Evolutionary conservation across 2,113 vertebrate genomes (phyloP).

Genomic region (Paracanthobrama guichenoti): DNA sequence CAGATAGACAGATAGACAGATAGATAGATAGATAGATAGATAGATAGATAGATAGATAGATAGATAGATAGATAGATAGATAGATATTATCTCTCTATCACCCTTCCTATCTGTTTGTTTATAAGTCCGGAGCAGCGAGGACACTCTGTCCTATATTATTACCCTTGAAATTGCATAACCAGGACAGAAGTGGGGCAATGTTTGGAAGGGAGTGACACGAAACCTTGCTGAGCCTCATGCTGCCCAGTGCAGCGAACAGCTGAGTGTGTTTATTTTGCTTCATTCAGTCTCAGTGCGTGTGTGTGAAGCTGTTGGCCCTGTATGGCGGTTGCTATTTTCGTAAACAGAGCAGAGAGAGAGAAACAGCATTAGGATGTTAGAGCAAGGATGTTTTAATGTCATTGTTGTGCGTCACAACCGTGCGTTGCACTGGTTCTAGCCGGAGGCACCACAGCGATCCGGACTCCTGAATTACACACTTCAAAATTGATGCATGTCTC

Average conservation of each 20-base stretch:
- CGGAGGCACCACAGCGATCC: background rate
- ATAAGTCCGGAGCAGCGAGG: conserved; percentile 47
- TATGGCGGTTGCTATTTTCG: conserved; percentile 41
- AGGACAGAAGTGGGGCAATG: background rate
- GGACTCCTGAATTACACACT: conserved; percentile 21
- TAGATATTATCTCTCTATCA: background rate
- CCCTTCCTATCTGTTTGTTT: conserved; percentile 18
- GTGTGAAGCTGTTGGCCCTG: background rate
- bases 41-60: background rate
- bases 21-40: background rate
- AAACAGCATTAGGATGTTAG: conserved; percentile 30
- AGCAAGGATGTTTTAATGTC: conserved; percentile 50
- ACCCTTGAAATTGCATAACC: conserved; percentile 57
- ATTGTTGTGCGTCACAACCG: background rate
- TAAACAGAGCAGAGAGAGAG: conserved; percentile 31
- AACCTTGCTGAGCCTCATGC: background rate
- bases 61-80: no score
- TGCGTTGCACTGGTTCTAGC: background rate
- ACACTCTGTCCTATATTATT: conserved; percentile 51
- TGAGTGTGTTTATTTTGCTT: conserved; percentile 47
- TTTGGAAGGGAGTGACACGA: conserved; percentile 24
- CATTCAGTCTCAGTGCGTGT: background rate
- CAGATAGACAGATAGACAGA: background rate
- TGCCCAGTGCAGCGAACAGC: conserved; percentile 28
- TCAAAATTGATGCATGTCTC: background rate